These are phyloP conservation scores for Drosophila pseudotalamancana DNA, from an alignment of 2,888 invertebrate genomes.

Conservation along the genomic window DNA sequence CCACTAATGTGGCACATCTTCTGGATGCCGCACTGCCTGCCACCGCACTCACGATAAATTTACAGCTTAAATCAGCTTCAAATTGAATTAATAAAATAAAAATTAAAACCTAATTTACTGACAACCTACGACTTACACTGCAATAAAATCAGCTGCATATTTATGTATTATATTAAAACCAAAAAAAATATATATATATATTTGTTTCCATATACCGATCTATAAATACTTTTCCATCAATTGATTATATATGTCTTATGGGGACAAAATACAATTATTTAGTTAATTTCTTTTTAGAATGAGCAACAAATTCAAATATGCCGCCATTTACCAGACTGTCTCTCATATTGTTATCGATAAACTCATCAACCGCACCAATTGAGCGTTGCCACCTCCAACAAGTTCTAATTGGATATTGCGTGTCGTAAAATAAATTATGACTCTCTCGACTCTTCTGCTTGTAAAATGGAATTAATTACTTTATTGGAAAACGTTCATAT, in stretches of 20 bases:
- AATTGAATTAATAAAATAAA: constrained; percentile 1
- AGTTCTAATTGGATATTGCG: background rate
- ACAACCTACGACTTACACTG: constrained; percentile 26
- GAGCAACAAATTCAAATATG: background rate
- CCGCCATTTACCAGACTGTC: background rate
- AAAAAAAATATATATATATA: background rate
- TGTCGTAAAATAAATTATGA: background rate
- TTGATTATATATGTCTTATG: no score
- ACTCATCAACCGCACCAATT: background rate
- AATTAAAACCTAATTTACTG: constrained; percentile 35
- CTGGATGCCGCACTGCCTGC: constrained; percentile 69
- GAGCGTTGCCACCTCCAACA: background rate
- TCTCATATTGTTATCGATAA: background rate
- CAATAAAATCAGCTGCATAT: constrained; percentile 23
- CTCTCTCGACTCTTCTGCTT: background rate
- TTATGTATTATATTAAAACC: constrained; percentile 12
- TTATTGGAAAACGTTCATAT: constrained; percentile 52
- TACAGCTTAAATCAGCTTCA: constrained; percentile 2
- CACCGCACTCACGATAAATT: constrained; percentile 12
- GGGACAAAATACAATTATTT: background rate
- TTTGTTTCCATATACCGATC: background rate
- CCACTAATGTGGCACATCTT: constrained; percentile 44
- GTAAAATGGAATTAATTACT: constrained; percentile 48
- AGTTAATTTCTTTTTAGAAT: background rate
- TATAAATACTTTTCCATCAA: no score